These are phyloP conservation scores for Xestobium rufovillosum DNA, from an alignment of 2,888 invertebrate genomes.

Conservation along the genomic window DNA sequence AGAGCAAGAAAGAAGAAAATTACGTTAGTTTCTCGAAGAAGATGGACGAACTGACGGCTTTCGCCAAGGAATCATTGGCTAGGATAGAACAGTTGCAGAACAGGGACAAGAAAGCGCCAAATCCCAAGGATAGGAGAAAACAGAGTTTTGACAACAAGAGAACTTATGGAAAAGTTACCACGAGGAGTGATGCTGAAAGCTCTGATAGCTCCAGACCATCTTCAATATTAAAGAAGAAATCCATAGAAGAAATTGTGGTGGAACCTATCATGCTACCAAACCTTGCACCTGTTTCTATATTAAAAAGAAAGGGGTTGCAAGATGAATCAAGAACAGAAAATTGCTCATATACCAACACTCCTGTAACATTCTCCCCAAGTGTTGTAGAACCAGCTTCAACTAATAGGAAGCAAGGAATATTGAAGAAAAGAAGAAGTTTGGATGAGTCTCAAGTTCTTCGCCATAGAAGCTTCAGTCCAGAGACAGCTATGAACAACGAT, in stretches of 20 bases:
- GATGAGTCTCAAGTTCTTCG: slow-evolving; percentile 69
- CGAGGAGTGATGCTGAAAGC: neutral
- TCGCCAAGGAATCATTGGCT: slow-evolving; percentile 60
- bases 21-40: slow-evolving; percentile 44
- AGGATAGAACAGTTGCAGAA: slow-evolving; percentile 55
- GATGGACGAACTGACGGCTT: slow-evolving; percentile 57
- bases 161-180: neutral
- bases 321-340: slow-evolving; percentile 40
- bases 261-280: slow-evolving; percentile 22
- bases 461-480: slow-evolving; percentile 62
- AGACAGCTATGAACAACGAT: slow-evolving; percentile 56
- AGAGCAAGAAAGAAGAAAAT: slow-evolving; percentile 6
- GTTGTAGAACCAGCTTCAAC: slow-evolving; percentile 59
- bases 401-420: slow-evolving; percentile 65
- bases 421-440: slow-evolving; percentile 75
- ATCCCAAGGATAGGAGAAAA: no score
- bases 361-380: slow-evolving; percentile 73
- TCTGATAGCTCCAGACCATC: slow-evolving; percentile 23
- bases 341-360: slow-evolving; percentile 44
- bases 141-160: slow-evolving; percentile 12
- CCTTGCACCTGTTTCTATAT: slow-evolving; percentile 48
- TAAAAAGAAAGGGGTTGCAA: slow-evolving; percentile 50
- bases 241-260: slow-evolving; percentile 43
- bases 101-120: slow-evolving; percentile 36
- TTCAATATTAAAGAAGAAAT: slow-evolving; percentile 65